Base-by-base conservation (phyloP, 1,140 invertebrate species). In the Zaprionus vittiger region DNA sequence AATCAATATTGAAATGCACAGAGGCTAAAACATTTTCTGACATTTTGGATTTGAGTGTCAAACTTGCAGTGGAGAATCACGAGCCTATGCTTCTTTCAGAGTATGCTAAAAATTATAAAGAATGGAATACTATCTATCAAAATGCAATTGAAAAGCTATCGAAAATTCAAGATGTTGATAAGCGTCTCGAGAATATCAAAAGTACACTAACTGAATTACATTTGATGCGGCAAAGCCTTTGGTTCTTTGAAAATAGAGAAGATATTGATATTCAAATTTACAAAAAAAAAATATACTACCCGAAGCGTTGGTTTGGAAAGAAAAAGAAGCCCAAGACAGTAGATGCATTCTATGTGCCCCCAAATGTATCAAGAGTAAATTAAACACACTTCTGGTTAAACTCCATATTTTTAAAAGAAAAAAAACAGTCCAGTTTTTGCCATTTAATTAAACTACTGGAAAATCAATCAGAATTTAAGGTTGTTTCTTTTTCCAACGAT, bases 201-300 rank as follows among this genome's bases (percentile, higher is more conserved):
- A 83, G 94, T 38, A 94, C 95, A 20, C 94, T 96, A 80, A 93
- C 94, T 56, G 91, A 94, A 5, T 83, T 97, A 38, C 56, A 93
- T 49, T 78, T 93, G n/a, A 94, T 94, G 82, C 96, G 97, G 84
- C 94, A 95, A 80, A 94, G 95, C 66, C 93, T 97, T 34, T 97
- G 96, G 93, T 97, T 96, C 94, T 97, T 97, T 93, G 96, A 97
- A 57, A 95, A 96, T 81, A 94, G 96, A 89, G 95, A 96, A 55
- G 85, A 95, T 80, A 95, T 97, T 66, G 96, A 97, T 86, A 91
- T 97, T 14, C 78, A 94, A 91, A 96, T 97, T 80, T 95, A 95
- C 79, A 94, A 93, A 64, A 95, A 93, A 86, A 90, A 94, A 93
- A 77, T 81, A 1, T 93, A 90, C 56, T 93, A 94, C 93, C 84